Conservation (phyloP, 2,888 invertebrate genomes). For the Parnassius glacialis region DNA sequence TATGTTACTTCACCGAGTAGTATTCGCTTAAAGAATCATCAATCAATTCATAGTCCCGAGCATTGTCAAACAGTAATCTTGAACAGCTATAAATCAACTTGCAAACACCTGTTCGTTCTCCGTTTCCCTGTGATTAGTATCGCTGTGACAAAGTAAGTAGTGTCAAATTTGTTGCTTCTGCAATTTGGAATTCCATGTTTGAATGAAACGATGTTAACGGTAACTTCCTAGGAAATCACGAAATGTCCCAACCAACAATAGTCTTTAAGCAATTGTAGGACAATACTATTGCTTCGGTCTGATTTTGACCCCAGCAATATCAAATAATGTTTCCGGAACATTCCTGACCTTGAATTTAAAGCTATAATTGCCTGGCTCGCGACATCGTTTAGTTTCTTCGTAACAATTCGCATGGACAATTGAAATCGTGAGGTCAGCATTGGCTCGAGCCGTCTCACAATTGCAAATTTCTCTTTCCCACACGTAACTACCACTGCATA, state of each 20-base stretch:
- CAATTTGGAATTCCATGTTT: constrained; percentile 8
- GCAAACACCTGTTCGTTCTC: constrained; percentile 10
- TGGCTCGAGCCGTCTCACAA: constrained; percentile 67
- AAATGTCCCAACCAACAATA: constrained; percentile 8
- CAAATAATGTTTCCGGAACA: constrained; percentile 54
- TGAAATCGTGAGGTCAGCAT: constrained; percentile 79
- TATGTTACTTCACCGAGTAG: constrained; percentile 9
- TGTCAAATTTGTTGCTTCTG: constrained; percentile 18
- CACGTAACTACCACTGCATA: constrained; percentile 57
- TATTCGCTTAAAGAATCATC: constrained; percentile 18
- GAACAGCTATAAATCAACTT: constrained; percentile 16
- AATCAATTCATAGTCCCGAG: constrained; percentile 15
- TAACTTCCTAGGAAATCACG: constrained; percentile 15
- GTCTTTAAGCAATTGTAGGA: not conserved
- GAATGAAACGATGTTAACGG: constrained; percentile 4
- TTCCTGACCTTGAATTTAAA: constrained; percentile 76
- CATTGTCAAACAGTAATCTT: constrained; percentile 19
- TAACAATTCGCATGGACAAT: constrained; percentile 79
- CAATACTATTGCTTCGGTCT: constrained; percentile 19
- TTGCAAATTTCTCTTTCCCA: constrained; percentile 77
- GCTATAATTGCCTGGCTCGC: constrained; percentile 71
- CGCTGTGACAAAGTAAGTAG: constrained; percentile 10
- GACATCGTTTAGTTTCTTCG: constrained; percentile 74
- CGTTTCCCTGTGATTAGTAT: constrained; percentile 8
- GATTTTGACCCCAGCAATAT: constrained; percentile 26